These are phyloP conservation scores for Cherax destructor DNA, from an alignment of 1,140 invertebrate genomes.

Conservation along the genomic window DNA sequence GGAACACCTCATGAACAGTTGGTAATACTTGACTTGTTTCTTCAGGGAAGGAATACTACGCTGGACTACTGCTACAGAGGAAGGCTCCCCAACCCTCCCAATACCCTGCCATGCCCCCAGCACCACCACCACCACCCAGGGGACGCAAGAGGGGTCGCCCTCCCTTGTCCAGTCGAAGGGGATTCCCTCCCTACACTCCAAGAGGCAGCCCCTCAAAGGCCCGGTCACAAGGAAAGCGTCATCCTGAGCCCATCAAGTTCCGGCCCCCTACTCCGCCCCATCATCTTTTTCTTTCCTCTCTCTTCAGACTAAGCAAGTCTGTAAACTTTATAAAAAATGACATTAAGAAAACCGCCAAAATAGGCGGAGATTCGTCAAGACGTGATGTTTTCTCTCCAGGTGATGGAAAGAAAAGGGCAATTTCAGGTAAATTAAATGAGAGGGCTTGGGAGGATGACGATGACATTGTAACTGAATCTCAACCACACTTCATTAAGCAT, in stretches of 20 bases:
- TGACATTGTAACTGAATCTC: constrained; percentile 16
- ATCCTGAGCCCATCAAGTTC: constrained; percentile 60
- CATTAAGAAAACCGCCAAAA: constrained; percentile 30
- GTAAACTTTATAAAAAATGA: constrained; percentile 44
- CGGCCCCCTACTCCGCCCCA: constrained; percentile 60
- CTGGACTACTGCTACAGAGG: constrained; percentile 66
- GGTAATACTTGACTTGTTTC: constrained; percentile 70
- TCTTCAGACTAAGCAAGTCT: constrained; percentile 59
- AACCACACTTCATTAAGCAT: constrained; percentile 26
- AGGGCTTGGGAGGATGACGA: constrained; percentile 31
- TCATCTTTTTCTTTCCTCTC: constrained; percentile 40
- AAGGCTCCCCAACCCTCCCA: constrained; percentile 61
- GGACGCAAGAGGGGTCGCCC: constrained; percentile 65
- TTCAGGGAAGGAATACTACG: constrained; percentile 69
- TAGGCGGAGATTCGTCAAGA: constrained; percentile 20
- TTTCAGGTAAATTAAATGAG: constrained; percentile 9
- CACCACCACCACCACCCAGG: constrained; percentile 52
- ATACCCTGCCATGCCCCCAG: constrained; percentile 45
- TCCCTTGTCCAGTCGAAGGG: constrained; percentile 59
- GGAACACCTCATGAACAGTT: constrained; percentile 68
- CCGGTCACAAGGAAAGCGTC: constrained; percentile 29
- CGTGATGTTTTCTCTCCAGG: constrained; percentile 19
- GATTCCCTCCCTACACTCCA: constrained; percentile 27
- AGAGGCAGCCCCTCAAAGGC: constrained; percentile 48
- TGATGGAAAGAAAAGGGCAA: constrained; percentile 44